Base-by-base conservation (phyloP, 2,888 invertebrate species). In the Buathra laborator region DNA sequence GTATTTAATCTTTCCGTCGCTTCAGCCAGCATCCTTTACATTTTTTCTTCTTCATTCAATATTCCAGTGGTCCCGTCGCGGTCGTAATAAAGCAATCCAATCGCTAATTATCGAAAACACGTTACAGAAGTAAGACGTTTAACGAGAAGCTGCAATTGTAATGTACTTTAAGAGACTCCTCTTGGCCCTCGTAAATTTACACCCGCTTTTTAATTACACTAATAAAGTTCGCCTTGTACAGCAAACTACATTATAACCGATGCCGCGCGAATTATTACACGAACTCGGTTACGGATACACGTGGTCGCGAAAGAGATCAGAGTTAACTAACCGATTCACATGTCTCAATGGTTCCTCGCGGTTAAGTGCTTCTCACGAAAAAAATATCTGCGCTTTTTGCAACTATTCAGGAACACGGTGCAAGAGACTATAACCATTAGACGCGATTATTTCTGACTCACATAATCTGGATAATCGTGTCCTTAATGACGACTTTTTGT, bases 401-500 rank as follows among this genome's bases (percentile, higher is more conserved):
- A 44, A 32, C 67, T 76, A 66, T 74, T 80, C 77, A 9, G 7
- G 7, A 37, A 37, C 37, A 37, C 37, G 0, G 7, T 71, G 66
- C 83, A 70, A 78, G 72, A 64, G 68, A 37, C 32, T 83, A 43
- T 44, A 85, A 81, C 70, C 79, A 86, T 87, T 87, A 84, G 83
- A 67, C 75, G 64, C 77, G 67, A 53, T 59, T 68, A 66, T 71
- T 66, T 48, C 19, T 43, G 12, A 43, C 48, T 59, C 76, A 19
- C 32, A 53, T 66, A 62, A 77, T 81, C 56, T 29, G 81, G 75
- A 85, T 82, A 86, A 62, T 64, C 48, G 79, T 53, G 70, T 75
- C 67, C 53, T 64, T 53, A 66, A 80, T 71, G 64, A 75, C 48
- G 62, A 56, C 53, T 72, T 66, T 67, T 66, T 19, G 24, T 59